A percentile compares a stretch with the other conserved stretches of the same genome.
Conservation (phyloP, 2,797 vertebrate genomes). For the Xerus rutilus region DNA sequence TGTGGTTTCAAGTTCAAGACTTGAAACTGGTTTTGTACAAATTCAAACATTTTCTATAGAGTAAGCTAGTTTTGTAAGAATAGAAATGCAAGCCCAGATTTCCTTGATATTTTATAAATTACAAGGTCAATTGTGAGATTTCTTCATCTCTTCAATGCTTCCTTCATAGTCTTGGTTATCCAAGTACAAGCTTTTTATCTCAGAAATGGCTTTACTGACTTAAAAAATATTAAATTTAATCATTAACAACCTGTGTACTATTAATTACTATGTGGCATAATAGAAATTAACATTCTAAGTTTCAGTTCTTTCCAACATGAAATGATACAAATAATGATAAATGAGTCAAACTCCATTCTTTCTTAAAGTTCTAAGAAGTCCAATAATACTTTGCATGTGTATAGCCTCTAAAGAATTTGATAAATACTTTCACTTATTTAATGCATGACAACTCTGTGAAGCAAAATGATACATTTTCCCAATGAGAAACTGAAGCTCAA, state of each 20-base stretch:
- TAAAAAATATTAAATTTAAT: not conserved
- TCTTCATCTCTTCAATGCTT: not conserved
- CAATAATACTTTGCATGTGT: not conserved
- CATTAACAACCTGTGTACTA: constrained; percentile 2
- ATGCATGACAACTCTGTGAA: not conserved
- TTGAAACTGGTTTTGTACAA: not conserved
- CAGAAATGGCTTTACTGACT: not conserved
- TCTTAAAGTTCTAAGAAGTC: not conserved
- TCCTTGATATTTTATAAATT: not conserved
- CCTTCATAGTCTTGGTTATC: not conserved
- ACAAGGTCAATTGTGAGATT: not conserved
- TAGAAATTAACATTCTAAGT: not conserved
- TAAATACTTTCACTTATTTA: constrained; percentile 1
- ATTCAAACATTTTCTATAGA: constrained; percentile 9
- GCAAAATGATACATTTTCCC: not conserved
- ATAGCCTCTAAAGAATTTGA: not conserved
- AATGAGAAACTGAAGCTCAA: not conserved
- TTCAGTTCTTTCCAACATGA: not conserved
- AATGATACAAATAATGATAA: not conserved
- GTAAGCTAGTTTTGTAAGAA: not conserved
- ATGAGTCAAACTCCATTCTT: not conserved
- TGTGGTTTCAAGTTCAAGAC: not conserved
- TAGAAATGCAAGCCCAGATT: not conserved
- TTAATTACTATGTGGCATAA: not conserved
- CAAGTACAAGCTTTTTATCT: not conserved